Percentiles rank a stretch among this genome's conserved stretches.
Conservation (phyloP, 2,888 invertebrate species). For the Sminthurinus aureus region DNA sequence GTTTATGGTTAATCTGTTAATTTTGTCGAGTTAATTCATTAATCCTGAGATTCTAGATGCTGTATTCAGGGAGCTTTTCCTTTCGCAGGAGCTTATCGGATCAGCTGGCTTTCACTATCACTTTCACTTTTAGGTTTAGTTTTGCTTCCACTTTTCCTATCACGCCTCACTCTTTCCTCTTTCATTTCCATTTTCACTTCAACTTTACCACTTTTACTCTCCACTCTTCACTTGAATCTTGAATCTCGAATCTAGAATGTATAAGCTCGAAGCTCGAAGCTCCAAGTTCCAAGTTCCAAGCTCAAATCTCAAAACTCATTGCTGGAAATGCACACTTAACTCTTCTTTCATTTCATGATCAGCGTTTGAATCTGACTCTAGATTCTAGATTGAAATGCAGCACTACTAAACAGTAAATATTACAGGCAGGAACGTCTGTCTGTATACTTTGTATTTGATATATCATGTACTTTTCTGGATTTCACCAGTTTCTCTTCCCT, state of each 20-base stretch:
- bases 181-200: neutral
- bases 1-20: neutral
- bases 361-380: no score
- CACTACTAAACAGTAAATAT: no score
- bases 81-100: neutral
- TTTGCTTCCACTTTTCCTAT: neutral
- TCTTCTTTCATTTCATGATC: neutral
- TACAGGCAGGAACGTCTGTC: no score
- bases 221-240: neutral
- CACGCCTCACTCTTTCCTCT: neutral
- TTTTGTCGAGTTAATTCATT: neutral
- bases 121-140: neutral
- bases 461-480: no score
- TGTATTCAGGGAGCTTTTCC: neutral
- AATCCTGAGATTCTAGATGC: neutral
- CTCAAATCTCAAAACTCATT: constrained; percentile 4
- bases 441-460: no score
- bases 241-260: neutral
- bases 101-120: neutral
- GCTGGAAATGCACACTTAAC: neutral
- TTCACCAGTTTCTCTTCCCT: no score
- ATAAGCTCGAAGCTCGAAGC: no score
- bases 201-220: neutral
- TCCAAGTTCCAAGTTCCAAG: no score
- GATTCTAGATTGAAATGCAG: no score